Conservation (phyloP, 2,888 invertebrate genomes). For the Chironomus tentans region DNA sequence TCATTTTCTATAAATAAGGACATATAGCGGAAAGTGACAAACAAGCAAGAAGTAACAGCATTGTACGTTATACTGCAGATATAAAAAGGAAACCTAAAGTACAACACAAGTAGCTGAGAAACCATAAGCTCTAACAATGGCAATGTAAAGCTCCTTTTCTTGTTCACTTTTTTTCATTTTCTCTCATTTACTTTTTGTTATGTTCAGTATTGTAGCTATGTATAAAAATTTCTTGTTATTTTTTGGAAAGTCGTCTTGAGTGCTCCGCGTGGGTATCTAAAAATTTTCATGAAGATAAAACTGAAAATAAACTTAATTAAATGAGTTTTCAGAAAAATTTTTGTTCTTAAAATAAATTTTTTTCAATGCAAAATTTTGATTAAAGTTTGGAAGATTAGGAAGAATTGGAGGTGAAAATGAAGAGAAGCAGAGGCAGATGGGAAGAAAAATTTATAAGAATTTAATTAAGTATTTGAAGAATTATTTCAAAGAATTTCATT, state of each 20-base stretch:
- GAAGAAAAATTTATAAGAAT: no score
- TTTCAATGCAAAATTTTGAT: no score
- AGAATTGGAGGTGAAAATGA: no score
- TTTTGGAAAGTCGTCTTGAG: background rate
- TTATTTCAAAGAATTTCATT: no score
- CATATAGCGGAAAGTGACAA: background rate
- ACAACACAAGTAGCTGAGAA: background rate
- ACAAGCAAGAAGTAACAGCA: background rate
- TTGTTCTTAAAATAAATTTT: no score
- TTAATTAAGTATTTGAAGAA: no score
- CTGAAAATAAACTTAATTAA: no score
- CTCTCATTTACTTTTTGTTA: background rate
- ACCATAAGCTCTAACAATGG: slow-evolving; percentile 21
- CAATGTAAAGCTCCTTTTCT: slow-evolving; percentile 20
- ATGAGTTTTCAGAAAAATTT: no score
- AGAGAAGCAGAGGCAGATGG: no score
- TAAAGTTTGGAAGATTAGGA: no score
- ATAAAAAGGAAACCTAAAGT: background rate
- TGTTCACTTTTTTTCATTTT: background rate
- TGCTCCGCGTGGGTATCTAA: no score
- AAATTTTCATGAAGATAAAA: no score
- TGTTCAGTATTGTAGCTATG: background rate
- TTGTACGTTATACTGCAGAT: background rate
- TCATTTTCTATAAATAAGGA: background rate
- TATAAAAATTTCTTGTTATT: background rate